These are phyloP conservation scores for Ceriagrion tenellum DNA, from an alignment of 2,888 invertebrate genomes.

Conservation along the genomic window DNA sequence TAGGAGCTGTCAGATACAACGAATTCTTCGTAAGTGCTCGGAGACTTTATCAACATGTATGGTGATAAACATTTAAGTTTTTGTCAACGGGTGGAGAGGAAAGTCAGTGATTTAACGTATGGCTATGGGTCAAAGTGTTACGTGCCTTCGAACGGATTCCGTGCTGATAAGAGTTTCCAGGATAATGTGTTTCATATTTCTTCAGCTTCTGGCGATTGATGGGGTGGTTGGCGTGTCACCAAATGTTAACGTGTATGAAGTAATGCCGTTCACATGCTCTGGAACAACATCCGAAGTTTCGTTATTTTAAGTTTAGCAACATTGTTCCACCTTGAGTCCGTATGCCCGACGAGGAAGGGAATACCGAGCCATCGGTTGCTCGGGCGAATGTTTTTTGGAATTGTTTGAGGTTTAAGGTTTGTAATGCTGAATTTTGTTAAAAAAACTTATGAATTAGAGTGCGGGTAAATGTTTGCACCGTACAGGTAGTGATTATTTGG, in stretches of 20 bases:
- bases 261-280: background rate
- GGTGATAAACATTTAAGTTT: background rate
- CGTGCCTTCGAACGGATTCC: constrained; percentile 32
- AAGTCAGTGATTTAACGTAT: constrained; percentile 1
- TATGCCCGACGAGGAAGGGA: constrained; percentile 40
- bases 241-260: background rate
- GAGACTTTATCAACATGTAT: background rate
- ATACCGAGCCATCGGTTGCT: constrained; percentile 61
- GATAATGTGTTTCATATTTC: constrained; percentile 15
- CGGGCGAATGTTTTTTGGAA: constrained; percentile 52
- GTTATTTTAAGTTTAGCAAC: background rate
- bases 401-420: constrained; percentile 46
- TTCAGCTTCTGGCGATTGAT: background rate
- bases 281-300: background rate
- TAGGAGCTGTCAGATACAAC: background rate
- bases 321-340: background rate
- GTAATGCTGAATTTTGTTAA: background rate
- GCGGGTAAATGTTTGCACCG: no score
- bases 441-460: background rate
- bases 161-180: background rate
- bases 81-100: background rate
- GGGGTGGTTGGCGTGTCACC: background rate
- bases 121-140: background rate
- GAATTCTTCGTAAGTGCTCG: background rate
- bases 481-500: background rate